Evolutionary conservation across 2,888 invertebrate species (phyloP).

Genomic region (Andrena camellia): DNA sequence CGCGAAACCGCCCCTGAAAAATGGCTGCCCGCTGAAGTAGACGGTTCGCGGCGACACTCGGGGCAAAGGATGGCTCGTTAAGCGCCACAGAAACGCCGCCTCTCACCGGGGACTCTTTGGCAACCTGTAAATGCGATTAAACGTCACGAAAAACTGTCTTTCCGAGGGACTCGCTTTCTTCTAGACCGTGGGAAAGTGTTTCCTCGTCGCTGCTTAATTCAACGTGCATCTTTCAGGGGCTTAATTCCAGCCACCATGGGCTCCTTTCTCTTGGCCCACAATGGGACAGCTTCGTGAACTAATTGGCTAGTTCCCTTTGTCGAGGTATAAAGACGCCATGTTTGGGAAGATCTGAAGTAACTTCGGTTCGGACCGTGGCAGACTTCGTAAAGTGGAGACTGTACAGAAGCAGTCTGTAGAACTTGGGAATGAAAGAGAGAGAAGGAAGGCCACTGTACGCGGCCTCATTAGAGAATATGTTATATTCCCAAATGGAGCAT

Average conservation of each 20-base stretch:
- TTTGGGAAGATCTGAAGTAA: too few species aligned
- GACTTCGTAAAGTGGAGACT: too few species aligned
- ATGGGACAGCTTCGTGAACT: not conserved
- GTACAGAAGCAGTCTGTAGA: not conserved
- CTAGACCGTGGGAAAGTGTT: not conserved
- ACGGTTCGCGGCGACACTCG: slow-evolving; percentile 8
- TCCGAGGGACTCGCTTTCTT: slow-evolving; percentile 7
- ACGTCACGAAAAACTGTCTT: slow-evolving; percentile 14
- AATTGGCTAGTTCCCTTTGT: too few species aligned
- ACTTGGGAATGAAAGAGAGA: not conserved
- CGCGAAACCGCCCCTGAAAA: slow-evolving; percentile 25
- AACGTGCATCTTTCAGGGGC: not conserved
- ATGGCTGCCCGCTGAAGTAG: slow-evolving; percentile 18
- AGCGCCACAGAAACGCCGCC: slow-evolving; percentile 3
- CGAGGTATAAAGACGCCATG: too few species aligned
- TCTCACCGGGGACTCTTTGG: not conserved
- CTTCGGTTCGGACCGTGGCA: too few species aligned
- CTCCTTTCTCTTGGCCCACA: not conserved
- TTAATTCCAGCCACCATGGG: slow-evolving; percentile 7
- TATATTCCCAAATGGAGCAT: slow-evolving; percentile 61
- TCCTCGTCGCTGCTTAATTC: not conserved
- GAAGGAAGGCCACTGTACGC: not conserved
- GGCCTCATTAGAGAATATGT: slow-evolving; percentile 38
- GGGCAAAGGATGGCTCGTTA: slow-evolving; percentile 35
- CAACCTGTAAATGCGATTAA: slow-evolving; percentile 32